These are phyloP conservation scores for Hedychridium roseum DNA, from an alignment of 2,888 invertebrate genomes.

Conservation along the genomic window DNA sequence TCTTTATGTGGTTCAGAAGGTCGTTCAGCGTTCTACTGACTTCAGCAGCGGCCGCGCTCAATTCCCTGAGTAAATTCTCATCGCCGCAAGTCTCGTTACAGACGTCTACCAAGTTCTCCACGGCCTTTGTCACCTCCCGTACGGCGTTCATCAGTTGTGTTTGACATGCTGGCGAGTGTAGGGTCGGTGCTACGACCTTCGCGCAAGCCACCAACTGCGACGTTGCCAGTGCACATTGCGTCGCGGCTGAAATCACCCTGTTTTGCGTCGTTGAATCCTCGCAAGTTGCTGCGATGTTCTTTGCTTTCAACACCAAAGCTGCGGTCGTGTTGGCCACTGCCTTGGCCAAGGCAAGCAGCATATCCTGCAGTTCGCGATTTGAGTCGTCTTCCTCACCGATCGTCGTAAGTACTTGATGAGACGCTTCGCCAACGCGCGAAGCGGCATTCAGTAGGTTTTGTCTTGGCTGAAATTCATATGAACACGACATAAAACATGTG, in stretches of 20 bases:
- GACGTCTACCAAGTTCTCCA: slow-evolving; percentile 85
- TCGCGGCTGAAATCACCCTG: slow-evolving; percentile 93
- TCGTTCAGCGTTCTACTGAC: slow-evolving; percentile 90
- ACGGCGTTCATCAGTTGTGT: slow-evolving; percentile 93
- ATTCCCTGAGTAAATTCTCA: slow-evolving; percentile 74
- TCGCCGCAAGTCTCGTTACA: slow-evolving; percentile 79
- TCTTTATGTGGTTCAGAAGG: slow-evolving; percentile 87
- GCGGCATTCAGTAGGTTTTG: slow-evolving; percentile 95
- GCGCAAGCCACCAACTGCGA: slow-evolving; percentile 98
- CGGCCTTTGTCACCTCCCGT: slow-evolving; percentile 90
- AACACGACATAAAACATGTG: no score
- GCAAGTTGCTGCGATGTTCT: slow-evolving; percentile 92
- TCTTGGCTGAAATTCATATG: slow-evolving; percentile 76
- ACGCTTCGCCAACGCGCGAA: slow-evolving; percentile 95
- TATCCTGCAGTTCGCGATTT: slow-evolving; percentile 86
- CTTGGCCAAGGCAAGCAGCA: slow-evolving; percentile 92
- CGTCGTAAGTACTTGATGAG: slow-evolving; percentile 89
- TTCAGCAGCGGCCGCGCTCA: slow-evolving; percentile 85
- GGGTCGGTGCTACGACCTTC: slow-evolving; percentile 88
- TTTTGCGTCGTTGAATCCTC: slow-evolving; percentile 83
- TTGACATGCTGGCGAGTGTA: slow-evolving; percentile 83
- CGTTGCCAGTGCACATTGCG: slow-evolving; percentile 95
- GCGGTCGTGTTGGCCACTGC: slow-evolving; percentile 98
- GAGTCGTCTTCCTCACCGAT: slow-evolving; percentile 92
- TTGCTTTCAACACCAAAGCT: slow-evolving; percentile 93